Conservation (phyloP, 1,140 invertebrate species). For the Anoplolepis gracilipes region DNA sequence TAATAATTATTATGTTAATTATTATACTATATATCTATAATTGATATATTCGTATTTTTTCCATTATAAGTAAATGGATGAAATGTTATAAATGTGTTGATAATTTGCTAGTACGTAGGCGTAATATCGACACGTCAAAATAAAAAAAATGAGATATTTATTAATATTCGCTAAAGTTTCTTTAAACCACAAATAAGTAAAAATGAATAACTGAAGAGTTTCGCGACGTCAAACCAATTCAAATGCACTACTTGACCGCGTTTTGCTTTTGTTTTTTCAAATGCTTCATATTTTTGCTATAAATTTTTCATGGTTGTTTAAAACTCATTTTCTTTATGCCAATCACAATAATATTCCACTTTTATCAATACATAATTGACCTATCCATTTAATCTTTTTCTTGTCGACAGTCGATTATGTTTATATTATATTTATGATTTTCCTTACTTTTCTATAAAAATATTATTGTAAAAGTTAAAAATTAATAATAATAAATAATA, state of each 20-base stretch:
- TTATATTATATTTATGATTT: neutral
- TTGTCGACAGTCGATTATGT: neutral
- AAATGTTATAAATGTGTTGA: neutral
- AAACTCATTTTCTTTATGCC: neutral
- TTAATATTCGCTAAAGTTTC: neutral
- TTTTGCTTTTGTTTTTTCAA: conserved; percentile 17
- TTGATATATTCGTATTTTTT: neutral
- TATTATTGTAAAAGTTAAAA: neutral
- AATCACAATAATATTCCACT: conserved; percentile 3
- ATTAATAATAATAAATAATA: too few species aligned
- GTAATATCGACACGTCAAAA: neutral
- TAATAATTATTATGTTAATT: neutral
- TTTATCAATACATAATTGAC: conserved; percentile 24
- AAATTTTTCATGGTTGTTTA: conserved; percentile 4
- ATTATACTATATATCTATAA: neutral
- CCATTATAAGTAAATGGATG: neutral
- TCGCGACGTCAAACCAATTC: neutral
- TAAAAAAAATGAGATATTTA: neutral
- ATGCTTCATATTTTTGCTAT: conserved; percentile 6
- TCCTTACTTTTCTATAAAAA: neutral
- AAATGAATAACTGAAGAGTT: neutral
- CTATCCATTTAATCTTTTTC: conserved; percentile 3
- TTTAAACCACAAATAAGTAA: neutral
- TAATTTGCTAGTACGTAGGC: neutral
- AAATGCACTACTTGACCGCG: neutral